Conservation (phyloP, 2,797 vertebrate genomes). For the Onychomys leucogaster region DNA sequence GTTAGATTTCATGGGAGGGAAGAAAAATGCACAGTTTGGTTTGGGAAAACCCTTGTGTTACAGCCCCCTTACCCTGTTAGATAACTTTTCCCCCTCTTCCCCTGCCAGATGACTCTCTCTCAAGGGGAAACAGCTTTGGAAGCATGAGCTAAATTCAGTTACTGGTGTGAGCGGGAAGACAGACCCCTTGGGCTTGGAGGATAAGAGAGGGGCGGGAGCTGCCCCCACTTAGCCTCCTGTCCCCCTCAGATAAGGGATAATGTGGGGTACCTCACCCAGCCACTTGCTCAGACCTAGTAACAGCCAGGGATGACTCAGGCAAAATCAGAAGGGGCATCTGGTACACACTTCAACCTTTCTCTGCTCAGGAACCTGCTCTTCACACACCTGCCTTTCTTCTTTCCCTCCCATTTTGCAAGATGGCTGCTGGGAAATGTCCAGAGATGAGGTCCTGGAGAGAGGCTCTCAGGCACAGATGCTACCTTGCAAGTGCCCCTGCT, state of each 20-base stretch:
- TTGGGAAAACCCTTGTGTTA: neutral
- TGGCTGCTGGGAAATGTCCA: neutral
- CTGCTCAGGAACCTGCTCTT: neutral
- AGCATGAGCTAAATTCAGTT: slow-evolving; percentile 59
- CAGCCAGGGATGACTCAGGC: slow-evolving; percentile 67
- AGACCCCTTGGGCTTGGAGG: slow-evolving; percentile 4
- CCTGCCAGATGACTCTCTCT: neutral
- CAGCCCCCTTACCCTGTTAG: neutral
- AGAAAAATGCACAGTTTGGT: slow-evolving; percentile 48
- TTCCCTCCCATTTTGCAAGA: neutral
- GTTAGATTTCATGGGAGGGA: slow-evolving; percentile 35
- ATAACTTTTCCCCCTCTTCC: neutral
- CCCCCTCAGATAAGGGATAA: slow-evolving; percentile 65
- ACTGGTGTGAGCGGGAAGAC: neutral
- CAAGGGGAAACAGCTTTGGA: neutral
- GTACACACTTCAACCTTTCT: slow-evolving; percentile 8
- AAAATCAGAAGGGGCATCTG: slow-evolving; percentile 2
- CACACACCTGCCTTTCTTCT: neutral
- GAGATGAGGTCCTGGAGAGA: neutral
- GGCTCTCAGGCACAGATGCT: neutral
- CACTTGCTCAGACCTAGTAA: slow-evolving; percentile 42
- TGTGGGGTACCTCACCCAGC: neutral
- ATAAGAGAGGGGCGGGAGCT: slow-evolving; percentile 47
- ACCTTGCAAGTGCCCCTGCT: neutral
- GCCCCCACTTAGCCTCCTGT: slow-evolving; percentile 33